These are phyloP conservation scores for Lepeophtheirus nordmannii DNA, from an alignment of 2,888 invertebrate species.

Conservation along the genomic window DNA sequence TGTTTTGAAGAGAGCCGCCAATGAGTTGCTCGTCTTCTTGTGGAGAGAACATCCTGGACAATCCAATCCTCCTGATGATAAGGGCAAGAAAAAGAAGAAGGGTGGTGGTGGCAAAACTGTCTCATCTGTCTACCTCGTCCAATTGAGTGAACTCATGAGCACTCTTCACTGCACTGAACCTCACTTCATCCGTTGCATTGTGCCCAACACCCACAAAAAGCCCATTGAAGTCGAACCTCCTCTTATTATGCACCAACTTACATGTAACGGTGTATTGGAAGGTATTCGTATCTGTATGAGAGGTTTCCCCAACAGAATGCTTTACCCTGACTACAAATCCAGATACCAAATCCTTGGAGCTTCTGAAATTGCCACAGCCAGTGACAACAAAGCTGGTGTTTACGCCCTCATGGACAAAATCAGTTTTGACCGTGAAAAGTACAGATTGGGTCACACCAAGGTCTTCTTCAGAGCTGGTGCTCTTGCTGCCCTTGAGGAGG, in stretches of 20 bases:
- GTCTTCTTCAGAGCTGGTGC: conserved; percentile 99
- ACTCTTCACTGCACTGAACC: conserved; percentile 90
- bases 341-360: conserved; percentile 25
- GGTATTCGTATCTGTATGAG: conserved; percentile 99
- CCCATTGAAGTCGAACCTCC: conserved; percentile 64
- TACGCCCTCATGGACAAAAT: conserved; percentile 25
- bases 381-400: conserved; percentile 23
- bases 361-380: conserved; percentile 17
- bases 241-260: conserved; percentile 98
- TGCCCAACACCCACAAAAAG: conserved; percentile 54
- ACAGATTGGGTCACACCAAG: conserved; percentile 39
- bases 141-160: conserved; percentile 95
- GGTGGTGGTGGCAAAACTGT: conserved; percentile 98
- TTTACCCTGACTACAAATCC: conserved; percentile 92
- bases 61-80: conserved; percentile 38
- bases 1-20: conserved; percentile 80
- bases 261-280: conserved; percentile 99
- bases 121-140: conserved; percentile 83
- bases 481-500: conserved; percentile 98
- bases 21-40: conserved; percentile 72
- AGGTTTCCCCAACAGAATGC: conserved; percentile 99
- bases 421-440: conserved; percentile 37
- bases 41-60: conserved; percentile 90
- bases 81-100: conserved; percentile 49
- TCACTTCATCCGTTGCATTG: conserved; percentile 99